These are phyloP conservation scores for Aphelinus certus DNA, from an alignment of 1,140 invertebrate genomes.

Conservation along the genomic window DNA sequence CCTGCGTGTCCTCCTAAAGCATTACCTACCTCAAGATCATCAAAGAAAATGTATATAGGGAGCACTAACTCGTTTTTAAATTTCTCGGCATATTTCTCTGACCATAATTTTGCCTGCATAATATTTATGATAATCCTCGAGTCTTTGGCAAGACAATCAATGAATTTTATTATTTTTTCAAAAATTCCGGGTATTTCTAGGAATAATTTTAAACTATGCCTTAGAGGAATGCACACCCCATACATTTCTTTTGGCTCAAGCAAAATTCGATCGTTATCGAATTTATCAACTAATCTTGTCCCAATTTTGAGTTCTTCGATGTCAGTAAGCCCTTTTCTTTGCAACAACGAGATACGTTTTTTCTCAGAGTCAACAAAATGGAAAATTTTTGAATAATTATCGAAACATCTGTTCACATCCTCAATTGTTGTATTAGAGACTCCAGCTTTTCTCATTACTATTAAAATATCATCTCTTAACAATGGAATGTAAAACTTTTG, in stretches of 20 bases:
- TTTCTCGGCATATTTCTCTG: background rate
- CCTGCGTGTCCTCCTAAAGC: conserved; percentile 27
- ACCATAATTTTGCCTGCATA: conserved; percentile 31
- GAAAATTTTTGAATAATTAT: conserved; percentile 17
- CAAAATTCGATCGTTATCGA: background rate
- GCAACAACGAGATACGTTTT: conserved; percentile 21
- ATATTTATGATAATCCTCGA: conserved; percentile 23
- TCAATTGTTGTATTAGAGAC: background rate
- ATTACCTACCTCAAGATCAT: conserved; percentile 34
- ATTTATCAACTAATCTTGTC: background rate
- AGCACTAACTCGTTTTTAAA: conserved; percentile 11
- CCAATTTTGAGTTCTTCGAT: background rate
- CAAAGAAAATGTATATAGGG: conserved; percentile 30
- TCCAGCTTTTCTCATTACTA: conserved; percentile 9
- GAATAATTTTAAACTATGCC: conserved; percentile 10
- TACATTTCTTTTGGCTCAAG: background rate
- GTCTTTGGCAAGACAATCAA: background rate
- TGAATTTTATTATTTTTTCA: background rate
- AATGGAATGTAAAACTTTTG: conserved; percentile 8
- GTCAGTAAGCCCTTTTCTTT: conserved; percentile 25
- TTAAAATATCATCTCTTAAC: conserved; percentile 10
- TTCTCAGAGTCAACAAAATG: conserved; percentile 10
- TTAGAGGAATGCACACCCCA: background rate
- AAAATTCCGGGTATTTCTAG: conserved; percentile 26
- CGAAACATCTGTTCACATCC: conserved; percentile 5